phyloP scores from a whole-genome alignment of 2,113 vertebrate genomes.

The Motacilla tschutschensis region DNA sequence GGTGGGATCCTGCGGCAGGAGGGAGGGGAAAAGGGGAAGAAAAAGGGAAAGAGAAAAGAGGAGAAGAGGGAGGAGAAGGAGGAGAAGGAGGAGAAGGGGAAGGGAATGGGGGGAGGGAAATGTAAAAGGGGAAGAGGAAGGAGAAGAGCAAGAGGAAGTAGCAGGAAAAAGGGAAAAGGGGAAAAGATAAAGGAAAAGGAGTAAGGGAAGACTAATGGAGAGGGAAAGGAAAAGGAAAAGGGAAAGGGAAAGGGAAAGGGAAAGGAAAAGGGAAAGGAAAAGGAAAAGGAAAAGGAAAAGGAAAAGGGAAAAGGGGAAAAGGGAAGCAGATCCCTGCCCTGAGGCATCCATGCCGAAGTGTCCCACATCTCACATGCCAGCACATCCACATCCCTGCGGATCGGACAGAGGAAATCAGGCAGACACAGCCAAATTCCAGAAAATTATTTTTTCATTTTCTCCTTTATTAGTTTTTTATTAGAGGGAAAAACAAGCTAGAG shows the following conservation, averaged over 20 bases:
- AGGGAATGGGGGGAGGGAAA: not conserved
- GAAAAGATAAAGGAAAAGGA: too few species aligned
- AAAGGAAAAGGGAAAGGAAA: not conserved
- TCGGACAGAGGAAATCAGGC: not conserved
- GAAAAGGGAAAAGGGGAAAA: accelerated
- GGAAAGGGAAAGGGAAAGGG: accelerated
- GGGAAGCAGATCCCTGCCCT: not conserved
- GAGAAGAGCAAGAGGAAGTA: not conserved
- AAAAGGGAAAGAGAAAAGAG: not conserved
- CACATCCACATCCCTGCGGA: accelerated
- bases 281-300: accelerated
- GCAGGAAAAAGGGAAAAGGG: not conserved
- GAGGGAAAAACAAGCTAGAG: slow-evolving; percentile 25
- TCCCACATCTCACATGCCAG: not conserved
- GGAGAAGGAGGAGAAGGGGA: not conserved
- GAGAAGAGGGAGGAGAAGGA: not conserved
- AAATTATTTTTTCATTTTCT: slow-evolving; percentile 65
- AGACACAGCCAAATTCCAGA: slow-evolving; percentile 45
- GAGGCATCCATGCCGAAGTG: not conserved
- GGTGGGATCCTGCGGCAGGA: not conserved
- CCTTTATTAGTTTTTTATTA: slow-evolving; percentile 65
- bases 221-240: too few species aligned
- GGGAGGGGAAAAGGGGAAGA: not conserved
- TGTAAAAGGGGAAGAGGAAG: not conserved
- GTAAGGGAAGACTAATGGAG: too few species aligned